Evolutionary conservation across 2,888 invertebrate genomes (phyloP).

Genomic region (Heterodera filipjevi): DNA sequence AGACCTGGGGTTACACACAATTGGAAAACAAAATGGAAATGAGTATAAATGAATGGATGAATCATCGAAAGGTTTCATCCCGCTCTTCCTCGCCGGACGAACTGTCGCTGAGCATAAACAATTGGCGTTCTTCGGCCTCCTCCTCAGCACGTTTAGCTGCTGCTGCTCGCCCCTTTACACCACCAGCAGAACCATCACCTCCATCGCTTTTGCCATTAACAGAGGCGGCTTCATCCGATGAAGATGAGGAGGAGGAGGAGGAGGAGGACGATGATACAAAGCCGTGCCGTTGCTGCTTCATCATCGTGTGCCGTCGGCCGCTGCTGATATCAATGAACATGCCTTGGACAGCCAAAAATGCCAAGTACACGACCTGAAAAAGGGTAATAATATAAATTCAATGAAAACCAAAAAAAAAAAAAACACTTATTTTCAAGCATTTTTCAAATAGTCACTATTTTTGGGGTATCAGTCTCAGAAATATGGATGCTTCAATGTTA

Average conservation of each 20-base stretch:
- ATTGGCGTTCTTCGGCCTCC: neutral
- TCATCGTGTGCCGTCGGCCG: neutral
- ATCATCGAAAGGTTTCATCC: neutral
- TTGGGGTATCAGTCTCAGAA: too few relatives aligned
- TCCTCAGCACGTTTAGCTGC: neutral
- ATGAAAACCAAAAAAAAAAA: neutral
- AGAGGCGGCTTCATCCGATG: neutral
- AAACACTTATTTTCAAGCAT: too few relatives aligned
- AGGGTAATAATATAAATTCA: neutral
- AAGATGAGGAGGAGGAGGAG: neutral
- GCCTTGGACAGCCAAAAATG: neutral
- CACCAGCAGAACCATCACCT: neutral
- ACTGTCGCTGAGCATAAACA: neutral
- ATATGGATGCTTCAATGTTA: too few relatives aligned
- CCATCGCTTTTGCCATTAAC: neutral
- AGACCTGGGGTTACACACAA: too few relatives aligned
- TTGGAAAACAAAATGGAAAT: too few relatives aligned
- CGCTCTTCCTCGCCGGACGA: neutral
- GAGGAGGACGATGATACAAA: neutral
- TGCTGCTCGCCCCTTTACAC: neutral
- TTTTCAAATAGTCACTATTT: too few relatives aligned
- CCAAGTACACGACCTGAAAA: neutral
- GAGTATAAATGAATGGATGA: too few relatives aligned
- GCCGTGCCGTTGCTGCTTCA: neutral
- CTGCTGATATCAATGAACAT: slow-evolving; percentile 8